phyloP scores from a whole-genome alignment of 2,113 vertebrate species.

The Oryctolagus cuniculus region mOryCun1.1 NC_091451.1:23707501-23708000 shows the following conservation, averaged over 20 bases:
- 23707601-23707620: neutral
- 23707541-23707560: neutral
- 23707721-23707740: neutral
- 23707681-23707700: neutral
- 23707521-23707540: neutral
- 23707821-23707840: conserved; percentile 1
- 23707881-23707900: neutral
- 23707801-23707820: neutral
- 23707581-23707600: neutral
- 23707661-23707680: neutral
- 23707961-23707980: neutral
- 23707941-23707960: neutral
- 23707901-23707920: neutral
- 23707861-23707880: neutral
- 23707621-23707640: neutral
- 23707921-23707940: neutral
- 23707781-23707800: neutral
- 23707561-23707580: neutral
- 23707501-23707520: neutral
- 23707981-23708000: neutral
- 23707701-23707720: neutral
- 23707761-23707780: neutral
- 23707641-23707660: neutral
- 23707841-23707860: neutral
- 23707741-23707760: neutral